Evolutionary conservation across 2,888 invertebrate species (phyloP), one percentile per base, ranked within the genome.

Genomic region (Smittia sp.): DNA sequence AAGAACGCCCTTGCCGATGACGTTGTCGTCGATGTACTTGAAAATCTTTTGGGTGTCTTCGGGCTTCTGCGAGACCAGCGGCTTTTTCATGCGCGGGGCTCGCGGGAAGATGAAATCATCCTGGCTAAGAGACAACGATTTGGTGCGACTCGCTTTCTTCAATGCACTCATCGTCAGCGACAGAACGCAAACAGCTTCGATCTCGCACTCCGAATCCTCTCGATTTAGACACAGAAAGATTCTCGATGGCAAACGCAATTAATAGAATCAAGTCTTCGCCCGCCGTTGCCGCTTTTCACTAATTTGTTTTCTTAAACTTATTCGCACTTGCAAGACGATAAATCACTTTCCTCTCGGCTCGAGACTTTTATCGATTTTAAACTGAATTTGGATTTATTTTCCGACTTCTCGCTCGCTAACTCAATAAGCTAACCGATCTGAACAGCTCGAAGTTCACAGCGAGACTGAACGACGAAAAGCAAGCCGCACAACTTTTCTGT

Each of bases 1-100:
- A 24, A 90, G 89, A 78, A 90, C 89, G 77, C 89, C 90, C 80
- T 89, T 90, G 74, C 93, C 93, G 78, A 93, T 89, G 76, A 93
- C 85, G 81, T 89, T 93, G 76, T 91, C 89, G 78, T 92, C 90
- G 76, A 94, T 90, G 80, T 90, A 92, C 80, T 89, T 89, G 76
- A 92, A 85, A 77, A 93, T 83, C 80, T 90, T 90, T 63, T 85
- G 84, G 32, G 86, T 85, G 78, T 91, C 91, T 79, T 90, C 90
- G 76, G 82, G 84, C 77, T 86, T 85, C 78, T 85, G 88, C 74
- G 83, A 11, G 58, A 67, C 67, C 68, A 58, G 38, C 15, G 58
- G 15, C 74, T 75, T 76, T 20, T 72, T 38, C 32, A 68, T 39
- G n/a, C 75, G 74, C n/a, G 74, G 65, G 66, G 74, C 63, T 74